phyloP scores from a whole-genome alignment of 1,140 invertebrate species.

The Steinernema feltiae region DNA sequence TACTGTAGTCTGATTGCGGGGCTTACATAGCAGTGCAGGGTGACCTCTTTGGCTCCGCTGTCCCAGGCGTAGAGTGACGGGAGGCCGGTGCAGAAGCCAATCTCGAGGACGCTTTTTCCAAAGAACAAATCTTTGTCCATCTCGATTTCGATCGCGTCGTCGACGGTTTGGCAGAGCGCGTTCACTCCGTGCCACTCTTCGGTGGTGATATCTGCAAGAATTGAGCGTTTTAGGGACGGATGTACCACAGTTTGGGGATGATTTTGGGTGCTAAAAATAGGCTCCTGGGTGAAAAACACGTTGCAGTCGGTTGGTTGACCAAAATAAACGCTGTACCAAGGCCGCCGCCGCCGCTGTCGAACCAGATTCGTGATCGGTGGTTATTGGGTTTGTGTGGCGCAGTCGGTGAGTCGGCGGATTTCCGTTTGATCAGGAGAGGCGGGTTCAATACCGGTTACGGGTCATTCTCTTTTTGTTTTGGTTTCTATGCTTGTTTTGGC shows the following conservation, averaged over 20 bases:
- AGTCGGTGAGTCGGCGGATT: no score
- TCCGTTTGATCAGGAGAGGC: slow-evolving; percentile 28
- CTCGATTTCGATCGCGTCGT: slow-evolving; percentile 46
- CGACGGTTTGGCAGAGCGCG: slow-evolving; percentile 48
- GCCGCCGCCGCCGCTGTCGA: no score
- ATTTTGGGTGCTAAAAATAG: slow-evolving; percentile 21
- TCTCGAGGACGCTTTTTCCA: slow-evolving; percentile 46
- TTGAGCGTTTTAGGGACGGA: background rate
- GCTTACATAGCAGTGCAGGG: slow-evolving; percentile 38
- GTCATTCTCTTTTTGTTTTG: background rate
- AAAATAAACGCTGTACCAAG: no score
- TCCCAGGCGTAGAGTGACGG: slow-evolving; percentile 48
- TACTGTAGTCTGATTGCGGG: slow-evolving; percentile 10
- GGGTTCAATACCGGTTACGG: background rate
- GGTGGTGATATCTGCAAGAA: slow-evolving; percentile 20
- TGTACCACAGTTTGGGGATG: slow-evolving; percentile 23
- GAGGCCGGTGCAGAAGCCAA: slow-evolving; percentile 51
- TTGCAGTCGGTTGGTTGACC: no score
- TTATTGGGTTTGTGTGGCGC: no score
- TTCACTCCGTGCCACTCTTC: slow-evolving; percentile 52
- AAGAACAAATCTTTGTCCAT: slow-evolving; percentile 48
- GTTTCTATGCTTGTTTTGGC: background rate
- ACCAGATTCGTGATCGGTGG: no score
- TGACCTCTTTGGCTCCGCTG: slow-evolving; percentile 42
- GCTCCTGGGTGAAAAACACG: no score